A percentile compares a stretch with the other conserved stretches of the same genome.
Evolutionary conservation across 1,140 invertebrate genomes (phyloP).

Genomic region (Drosophila subpulchrella): DNA sequence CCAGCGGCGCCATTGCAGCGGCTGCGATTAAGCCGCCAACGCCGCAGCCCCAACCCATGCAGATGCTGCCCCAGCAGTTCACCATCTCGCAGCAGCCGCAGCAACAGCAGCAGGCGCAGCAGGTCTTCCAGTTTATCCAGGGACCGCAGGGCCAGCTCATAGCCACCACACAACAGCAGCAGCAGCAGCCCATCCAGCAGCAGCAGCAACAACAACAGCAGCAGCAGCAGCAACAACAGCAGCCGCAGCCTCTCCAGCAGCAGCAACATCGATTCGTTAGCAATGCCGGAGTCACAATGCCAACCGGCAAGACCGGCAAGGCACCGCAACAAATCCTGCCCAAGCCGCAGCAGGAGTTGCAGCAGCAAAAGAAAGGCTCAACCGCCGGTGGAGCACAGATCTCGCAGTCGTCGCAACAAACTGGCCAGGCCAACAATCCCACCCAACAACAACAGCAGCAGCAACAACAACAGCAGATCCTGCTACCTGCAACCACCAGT

Average conservation of each 20-base stretch:
- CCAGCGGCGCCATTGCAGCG: conserved; percentile 72
- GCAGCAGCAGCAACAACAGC: conserved; percentile 48
- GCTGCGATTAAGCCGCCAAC: conserved; percentile 80
- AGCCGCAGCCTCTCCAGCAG: conserved; percentile 50
- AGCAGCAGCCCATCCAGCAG: conserved; percentile 48
- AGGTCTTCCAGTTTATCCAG: conserved; percentile 83
- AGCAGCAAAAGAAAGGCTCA: conserved; percentile 41
- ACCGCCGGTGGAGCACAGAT: conserved; percentile 57
- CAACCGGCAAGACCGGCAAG: conserved; percentile 70
- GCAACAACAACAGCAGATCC: conserved; percentile 71
- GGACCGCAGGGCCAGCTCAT: conserved; percentile 81
- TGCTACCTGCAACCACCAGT: conserved; percentile 71
- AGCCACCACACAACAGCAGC: conserved; percentile 59
- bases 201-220: conserved; percentile 34
- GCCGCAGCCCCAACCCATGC: conserved; percentile 71
- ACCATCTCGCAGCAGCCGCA: conserved; percentile 71
- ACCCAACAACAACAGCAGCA: conserved; percentile 24
- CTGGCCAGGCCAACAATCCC: conserved; percentile 59
- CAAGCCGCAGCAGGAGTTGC: conserved; percentile 72
- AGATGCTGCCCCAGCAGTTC: conserved; percentile 82
- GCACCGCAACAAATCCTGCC: conserved; percentile 80
- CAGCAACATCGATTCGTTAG: conserved; percentile 61
- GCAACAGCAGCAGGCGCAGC: conserved; percentile 60
- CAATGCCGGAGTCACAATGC: conserved; percentile 59
- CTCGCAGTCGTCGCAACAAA: conserved; percentile 73